Evolutionary conservation across 2,113 vertebrate genomes (phyloP).

Genomic region (Myrmophylax atrothorax): DNA sequence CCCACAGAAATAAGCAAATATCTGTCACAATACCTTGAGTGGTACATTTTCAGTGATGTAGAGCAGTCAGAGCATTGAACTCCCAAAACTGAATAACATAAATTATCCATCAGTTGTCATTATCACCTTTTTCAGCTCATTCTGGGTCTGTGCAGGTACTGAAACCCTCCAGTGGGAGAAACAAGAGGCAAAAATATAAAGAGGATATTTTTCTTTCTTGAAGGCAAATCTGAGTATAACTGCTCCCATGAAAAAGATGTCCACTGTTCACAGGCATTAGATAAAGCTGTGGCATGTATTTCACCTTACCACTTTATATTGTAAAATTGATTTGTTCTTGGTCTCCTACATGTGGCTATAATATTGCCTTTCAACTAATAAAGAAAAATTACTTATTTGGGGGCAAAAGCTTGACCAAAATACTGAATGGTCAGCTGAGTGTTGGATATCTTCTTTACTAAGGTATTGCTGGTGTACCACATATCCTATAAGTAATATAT

Average conservation of each 20-base stretch:
- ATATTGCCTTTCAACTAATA: not conserved
- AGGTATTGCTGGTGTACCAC: not conserved
- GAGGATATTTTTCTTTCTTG: not conserved
- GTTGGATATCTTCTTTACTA: not conserved
- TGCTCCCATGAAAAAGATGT: not conserved
- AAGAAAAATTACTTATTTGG: not conserved
- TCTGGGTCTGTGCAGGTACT: not conserved
- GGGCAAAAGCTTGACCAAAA: not conserved
- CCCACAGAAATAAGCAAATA: not conserved
- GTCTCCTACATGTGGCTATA: not conserved
- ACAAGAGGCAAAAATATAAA: not conserved
- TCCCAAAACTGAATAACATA: not conserved
- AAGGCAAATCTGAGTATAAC: not conserved
- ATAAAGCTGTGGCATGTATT: not conserved
- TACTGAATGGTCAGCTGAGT: not conserved
- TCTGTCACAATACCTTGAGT: not conserved
- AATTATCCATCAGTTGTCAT: not conserved
- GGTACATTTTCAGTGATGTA: not conserved
- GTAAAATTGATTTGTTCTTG: not conserved
- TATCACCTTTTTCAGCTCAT: not conserved
- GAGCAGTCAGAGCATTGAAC: not conserved
- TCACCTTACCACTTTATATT: not conserved
- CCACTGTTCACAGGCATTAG: not conserved
- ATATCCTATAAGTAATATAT: not conserved
- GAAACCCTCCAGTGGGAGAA: not conserved